Base-by-base conservation (phyloP, 1,140 invertebrate species). In the Acromyrmex charruanus region DNA sequence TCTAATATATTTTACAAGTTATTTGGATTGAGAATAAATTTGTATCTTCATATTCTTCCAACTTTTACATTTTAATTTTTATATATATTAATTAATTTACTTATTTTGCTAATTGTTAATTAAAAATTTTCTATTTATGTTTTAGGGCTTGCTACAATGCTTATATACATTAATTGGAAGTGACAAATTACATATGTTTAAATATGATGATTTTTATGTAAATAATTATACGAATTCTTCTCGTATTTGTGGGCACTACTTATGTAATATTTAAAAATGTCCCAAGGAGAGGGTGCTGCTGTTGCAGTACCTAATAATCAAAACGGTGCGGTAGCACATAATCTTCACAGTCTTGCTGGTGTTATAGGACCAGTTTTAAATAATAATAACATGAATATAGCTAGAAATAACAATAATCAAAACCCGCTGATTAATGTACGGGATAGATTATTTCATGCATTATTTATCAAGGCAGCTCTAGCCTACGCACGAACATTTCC, bases 391-490 rank as follows among this genome's bases (percentile, higher is more conserved):
- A 86, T 90, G 79, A 92, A 92, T 77, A 91, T 90, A 77, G 66
- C 82, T 35, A 94, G 93, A 12, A 93, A 92, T 87, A 94, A 94
- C 63, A 92, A 92, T 86, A 94, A 94, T 87, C 96, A 97, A 94
- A 98, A 98, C 93, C 97, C 97, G 35, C 93, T 98, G 69, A 97
- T 98, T 92, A 97, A 97, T 95, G 98, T 99, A 79, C 96, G 99
- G 91, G 98, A 99, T 93, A 96, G 99, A 88, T 96, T 99, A n/a
- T 99, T 99, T 93, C 98, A 99, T 95, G 98, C 98, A 39, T 95
- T 99, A 86, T 99, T 99, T 94, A 98, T 99, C 92, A 98, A 98
- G 94, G 97, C 98, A 89, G 98, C 99, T 18, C 95, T 99, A 91
- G 97, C 97, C 53, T 99, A 99, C 96, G 98, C 98, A 18, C 96